Conservation (phyloP, 2,113 vertebrate genomes). For the Leptodactylus fuscus region DNA sequence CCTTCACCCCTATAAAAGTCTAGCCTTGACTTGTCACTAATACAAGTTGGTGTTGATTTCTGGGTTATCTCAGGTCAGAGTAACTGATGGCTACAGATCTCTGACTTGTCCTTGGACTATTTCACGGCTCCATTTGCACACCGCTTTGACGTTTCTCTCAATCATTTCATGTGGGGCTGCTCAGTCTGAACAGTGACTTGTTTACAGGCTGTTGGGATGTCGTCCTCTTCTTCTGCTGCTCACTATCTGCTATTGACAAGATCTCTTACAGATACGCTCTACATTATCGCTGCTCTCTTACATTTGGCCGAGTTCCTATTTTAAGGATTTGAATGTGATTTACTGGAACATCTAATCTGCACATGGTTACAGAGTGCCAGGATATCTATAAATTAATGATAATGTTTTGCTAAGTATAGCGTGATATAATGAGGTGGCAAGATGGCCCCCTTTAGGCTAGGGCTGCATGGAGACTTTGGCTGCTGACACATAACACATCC, state of each 20-base stretch:
- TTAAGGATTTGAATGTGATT: not conserved
- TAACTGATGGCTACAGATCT: not conserved
- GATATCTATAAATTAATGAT: not conserved
- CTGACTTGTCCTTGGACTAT: not conserved
- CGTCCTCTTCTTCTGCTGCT: not conserved
- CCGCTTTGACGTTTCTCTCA: not conserved
- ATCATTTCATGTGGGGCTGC: not conserved
- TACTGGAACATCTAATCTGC: not conserved
- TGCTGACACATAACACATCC: no score
- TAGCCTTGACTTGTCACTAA: not conserved
- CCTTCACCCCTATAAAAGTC: not conserved
- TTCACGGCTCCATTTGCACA: not conserved
- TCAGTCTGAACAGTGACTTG: not conserved
- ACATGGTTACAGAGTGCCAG: not conserved
- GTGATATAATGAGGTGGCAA: no score
- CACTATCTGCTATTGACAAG: not conserved
- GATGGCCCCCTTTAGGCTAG: no score
- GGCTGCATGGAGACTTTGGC: no score
- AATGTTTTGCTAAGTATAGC: not conserved
- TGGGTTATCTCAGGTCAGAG: not conserved
- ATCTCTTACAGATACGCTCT: not conserved
- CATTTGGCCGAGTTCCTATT: not conserved
- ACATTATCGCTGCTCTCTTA: not conserved
- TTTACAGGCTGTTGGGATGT: not conserved
- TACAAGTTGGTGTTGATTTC: not conserved